Evolutionary conservation across 2,113 vertebrate species (phyloP).

Genomic region (Brienomyrus brachyistius): DNA sequence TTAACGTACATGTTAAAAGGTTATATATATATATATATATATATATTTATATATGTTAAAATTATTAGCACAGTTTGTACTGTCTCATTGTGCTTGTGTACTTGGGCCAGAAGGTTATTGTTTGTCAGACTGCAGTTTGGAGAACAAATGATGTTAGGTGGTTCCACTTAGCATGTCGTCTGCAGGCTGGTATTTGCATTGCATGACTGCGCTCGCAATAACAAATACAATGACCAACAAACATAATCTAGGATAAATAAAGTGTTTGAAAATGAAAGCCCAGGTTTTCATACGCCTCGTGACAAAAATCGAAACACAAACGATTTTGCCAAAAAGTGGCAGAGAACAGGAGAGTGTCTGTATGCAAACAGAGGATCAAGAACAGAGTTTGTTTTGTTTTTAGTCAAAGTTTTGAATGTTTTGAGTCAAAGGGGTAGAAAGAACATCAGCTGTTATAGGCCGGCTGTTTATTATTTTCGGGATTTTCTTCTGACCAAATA

Average conservation of each 20-base stretch:
- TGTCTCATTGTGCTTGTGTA: slow-evolving; percentile 4
- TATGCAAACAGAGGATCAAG: background rate
- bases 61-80: slow-evolving; percentile 11
- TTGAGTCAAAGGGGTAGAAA: background rate
- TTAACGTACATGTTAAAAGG: slow-evolving; percentile 37
- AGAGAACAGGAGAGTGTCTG: background rate
- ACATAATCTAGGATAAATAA: background rate
- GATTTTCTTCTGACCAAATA: background rate
- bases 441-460: background rate
- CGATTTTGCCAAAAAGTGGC: background rate
- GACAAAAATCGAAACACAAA: background rate
- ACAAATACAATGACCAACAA: background rate
- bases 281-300: background rate
- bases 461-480: background rate
- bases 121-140: background rate
- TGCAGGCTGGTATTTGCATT: background rate
- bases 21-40: slow-evolving; percentile 20
- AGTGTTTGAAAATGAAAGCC: background rate
- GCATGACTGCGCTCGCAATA: slow-evolving; percentile 3
- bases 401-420: background rate
- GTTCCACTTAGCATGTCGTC: background rate
- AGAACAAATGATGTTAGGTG: background rate
- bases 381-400: background rate
- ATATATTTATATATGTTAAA: slow-evolving; percentile 10
- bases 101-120: background rate